phyloP scores from a whole-genome alignment of 2,888 invertebrate genomes.

The Drosophila antonietae region DNA sequence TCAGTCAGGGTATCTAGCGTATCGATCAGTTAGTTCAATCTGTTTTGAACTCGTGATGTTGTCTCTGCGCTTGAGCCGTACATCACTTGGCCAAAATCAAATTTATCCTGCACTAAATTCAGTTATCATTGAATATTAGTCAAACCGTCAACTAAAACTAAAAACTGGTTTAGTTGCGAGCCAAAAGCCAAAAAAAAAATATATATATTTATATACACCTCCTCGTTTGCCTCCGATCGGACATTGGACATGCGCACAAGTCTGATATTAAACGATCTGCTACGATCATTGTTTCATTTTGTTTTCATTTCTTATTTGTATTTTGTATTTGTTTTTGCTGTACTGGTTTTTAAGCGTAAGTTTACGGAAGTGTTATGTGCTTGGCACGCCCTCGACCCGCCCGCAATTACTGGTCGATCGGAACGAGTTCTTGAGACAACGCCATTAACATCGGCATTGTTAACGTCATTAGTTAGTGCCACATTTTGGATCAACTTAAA shows the following conservation, averaged over 20 bases:
- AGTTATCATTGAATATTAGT: constrained; percentile 50
- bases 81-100: constrained; percentile 16
- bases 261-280: constrained; percentile 47
- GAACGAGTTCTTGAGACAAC: constrained; percentile 59
- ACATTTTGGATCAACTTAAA: constrained; percentile 48
- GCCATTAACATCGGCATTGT: constrained; percentile 49
- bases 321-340: constrained; percentile 10
- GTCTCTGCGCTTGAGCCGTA: background rate
- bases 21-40: background rate
- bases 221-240: constrained; percentile 36
- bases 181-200: constrained; percentile 5
- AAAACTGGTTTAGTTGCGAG: constrained; percentile 60
- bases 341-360: constrained; percentile 55
- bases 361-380: constrained; percentile 54
- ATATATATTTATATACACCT: constrained; percentile 28
- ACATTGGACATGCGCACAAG: constrained; percentile 26
- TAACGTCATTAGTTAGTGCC: constrained; percentile 69
- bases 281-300: constrained; percentile 54
- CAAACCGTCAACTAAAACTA: constrained; percentile 25
- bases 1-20: background rate
- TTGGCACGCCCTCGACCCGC: constrained; percentile 41
- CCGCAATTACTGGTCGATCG: constrained; percentile 35
- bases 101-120: constrained; percentile 47
- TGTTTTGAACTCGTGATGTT: constrained; percentile 2
- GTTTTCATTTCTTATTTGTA: background rate